Evolutionary conservation across 1,140 invertebrate genomes (phyloP).

Genomic region (Glossosoma conforme): DNA sequence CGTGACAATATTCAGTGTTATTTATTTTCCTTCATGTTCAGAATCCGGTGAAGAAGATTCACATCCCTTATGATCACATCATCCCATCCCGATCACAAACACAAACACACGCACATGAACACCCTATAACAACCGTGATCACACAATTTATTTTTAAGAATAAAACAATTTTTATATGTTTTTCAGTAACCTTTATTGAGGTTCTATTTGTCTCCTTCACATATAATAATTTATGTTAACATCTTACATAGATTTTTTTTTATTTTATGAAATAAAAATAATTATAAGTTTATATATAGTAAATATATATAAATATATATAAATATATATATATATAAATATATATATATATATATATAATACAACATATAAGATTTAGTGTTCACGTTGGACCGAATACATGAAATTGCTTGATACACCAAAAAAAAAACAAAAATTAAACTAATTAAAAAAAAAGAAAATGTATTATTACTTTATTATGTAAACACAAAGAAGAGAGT

Average conservation of each 20-base stretch:
- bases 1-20: too few species aligned
- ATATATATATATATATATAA: neutral
- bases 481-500: neutral
- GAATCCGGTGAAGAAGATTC: too few species aligned
- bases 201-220: constrained; percentile 18
- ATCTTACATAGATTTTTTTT: constrained; percentile 14
- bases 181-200: constrained; percentile 21
- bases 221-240: constrained; percentile 26
- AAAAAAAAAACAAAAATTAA: neutral
- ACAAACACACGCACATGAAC: too few species aligned
- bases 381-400: too few species aligned
- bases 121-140: too few species aligned
- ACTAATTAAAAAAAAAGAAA: neutral
- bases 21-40: too few species aligned
- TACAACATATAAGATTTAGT: neutral
- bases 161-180: too few species aligned
- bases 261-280: constrained; percentile 10
- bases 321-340: constrained; percentile 14
- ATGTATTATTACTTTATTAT: neutral
- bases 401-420: too few species aligned
- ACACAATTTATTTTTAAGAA: too few species aligned
- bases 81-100: too few species aligned
- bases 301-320: constrained; percentile 11
- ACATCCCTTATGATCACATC: too few species aligned
- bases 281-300: constrained; percentile 18